These are phyloP conservation scores for Stylophora pistillata DNA, from an alignment of 64 coral and sea anemone species.

Conservation along the genomic window DNA sequence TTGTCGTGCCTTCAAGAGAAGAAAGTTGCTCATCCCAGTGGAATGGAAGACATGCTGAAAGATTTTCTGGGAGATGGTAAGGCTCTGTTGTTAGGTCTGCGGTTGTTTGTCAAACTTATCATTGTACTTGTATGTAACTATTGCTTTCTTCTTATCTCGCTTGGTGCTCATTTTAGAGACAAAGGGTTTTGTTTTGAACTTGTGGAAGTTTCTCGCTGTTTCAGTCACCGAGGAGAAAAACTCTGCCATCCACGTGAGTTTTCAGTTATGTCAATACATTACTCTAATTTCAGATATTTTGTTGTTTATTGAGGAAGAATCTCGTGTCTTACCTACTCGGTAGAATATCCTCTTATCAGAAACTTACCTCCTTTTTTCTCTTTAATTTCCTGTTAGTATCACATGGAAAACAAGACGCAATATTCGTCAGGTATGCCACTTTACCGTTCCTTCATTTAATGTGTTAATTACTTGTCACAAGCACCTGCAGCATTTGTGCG, in stretches of 20 bases:
- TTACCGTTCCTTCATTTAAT: not conserved
- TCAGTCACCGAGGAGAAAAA: not conserved
- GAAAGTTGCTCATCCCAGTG: constrained; percentile 4
- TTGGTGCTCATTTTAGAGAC: not conserved
- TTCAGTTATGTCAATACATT: not conserved
- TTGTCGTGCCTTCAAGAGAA: constrained; percentile 40
- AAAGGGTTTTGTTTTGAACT: constrained; percentile 6
- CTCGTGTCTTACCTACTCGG: too few relatives aligned
- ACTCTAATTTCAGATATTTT: not conserved
- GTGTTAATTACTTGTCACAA: too few relatives aligned
- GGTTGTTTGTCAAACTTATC: too few relatives aligned
- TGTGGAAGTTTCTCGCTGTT: constrained; percentile 48
- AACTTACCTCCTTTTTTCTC: not conserved
- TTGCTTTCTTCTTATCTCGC: not conserved
- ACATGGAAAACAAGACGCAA: not conserved
- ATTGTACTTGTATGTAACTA: not conserved
- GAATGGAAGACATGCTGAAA: constrained; percentile 22
- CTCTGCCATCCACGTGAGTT: not conserved
- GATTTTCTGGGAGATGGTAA: constrained; percentile 32
- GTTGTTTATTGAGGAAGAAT: not conserved
- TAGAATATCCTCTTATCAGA: not conserved
- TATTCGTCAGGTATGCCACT: not conserved
- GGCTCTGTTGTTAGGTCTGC: not conserved
- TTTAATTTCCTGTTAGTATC: not conserved
- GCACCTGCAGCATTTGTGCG: too few relatives aligned